Conservation (phyloP, 2,888 invertebrate species). For the Panzeria rudis region DNA sequence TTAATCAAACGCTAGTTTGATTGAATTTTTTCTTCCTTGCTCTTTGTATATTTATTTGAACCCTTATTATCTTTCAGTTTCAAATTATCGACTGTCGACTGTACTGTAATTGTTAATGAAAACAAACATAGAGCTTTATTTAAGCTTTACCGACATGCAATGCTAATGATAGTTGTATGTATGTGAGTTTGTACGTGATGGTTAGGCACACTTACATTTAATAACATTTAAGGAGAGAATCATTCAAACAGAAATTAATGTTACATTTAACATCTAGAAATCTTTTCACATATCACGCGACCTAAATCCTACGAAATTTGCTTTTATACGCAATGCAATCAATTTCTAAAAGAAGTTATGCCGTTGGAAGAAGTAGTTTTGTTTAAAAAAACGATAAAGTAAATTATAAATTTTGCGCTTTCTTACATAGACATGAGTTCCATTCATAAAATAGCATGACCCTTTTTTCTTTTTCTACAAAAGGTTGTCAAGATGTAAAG, state of each 20-base stretch:
- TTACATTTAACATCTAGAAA: neutral
- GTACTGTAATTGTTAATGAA: neutral
- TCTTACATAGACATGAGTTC: neutral
- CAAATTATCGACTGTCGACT: no score
- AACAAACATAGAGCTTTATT: slow-evolving; percentile 9
- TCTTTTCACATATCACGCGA: neutral
- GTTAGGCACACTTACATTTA: neutral
- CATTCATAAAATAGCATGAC: slow-evolving; percentile 20
- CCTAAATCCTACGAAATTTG: slow-evolving; percentile 41
- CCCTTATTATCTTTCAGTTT: no score
- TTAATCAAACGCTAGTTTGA: no score
- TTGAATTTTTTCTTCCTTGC: no score
- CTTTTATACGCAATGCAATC: slow-evolving; percentile 37
- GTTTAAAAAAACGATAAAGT: neutral
- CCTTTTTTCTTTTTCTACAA: neutral
- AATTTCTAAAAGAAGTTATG: neutral
- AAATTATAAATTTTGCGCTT: slow-evolving; percentile 20
- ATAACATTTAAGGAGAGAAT: slow-evolving; percentile 25
- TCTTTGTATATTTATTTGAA: no score
- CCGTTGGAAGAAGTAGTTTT: neutral
- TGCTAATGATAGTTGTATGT: neutral
- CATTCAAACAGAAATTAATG: neutral
- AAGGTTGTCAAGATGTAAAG: neutral
- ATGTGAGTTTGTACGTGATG: neutral
- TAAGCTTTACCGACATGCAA: slow-evolving; percentile 13